phyloP scores from a whole-genome alignment of 2,888 invertebrate genomes.

The Himalopsyche tibetana region DNA sequence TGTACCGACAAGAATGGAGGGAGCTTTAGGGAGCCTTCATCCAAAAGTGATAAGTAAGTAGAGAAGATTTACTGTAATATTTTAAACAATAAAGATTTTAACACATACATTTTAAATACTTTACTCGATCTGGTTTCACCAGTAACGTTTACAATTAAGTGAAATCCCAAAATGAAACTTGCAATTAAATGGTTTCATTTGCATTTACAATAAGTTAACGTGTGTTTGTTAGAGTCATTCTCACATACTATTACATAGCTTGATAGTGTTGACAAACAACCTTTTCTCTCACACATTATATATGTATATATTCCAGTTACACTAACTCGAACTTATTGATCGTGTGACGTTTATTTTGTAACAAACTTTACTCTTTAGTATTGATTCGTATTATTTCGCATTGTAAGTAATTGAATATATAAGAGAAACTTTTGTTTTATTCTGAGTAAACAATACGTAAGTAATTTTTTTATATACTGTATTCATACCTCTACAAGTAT shows the following conservation, averaged over 20 bases:
- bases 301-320: not conserved
- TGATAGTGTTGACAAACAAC: slow-evolving; percentile 1
- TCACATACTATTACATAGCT: slow-evolving; percentile 43
- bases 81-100: no score
- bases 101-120: not conserved
- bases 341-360: not conserved
- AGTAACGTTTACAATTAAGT: not conserved
- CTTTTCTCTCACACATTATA: slow-evolving; percentile 15
- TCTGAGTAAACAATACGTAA: no score
- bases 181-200: slow-evolving; percentile 64
- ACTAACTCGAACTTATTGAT: not conserved
- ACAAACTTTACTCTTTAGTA: no score
- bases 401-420: no score
- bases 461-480: no score
- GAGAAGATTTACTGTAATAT: no score
- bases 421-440: no score
- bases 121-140: not conserved
- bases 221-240: slow-evolving; percentile 58
- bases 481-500: no score
- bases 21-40: no score
- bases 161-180: slow-evolving; percentile 33
- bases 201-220: slow-evolving; percentile 64
- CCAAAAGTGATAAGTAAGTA: no score
- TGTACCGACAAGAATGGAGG: no score
- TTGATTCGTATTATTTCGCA: no score